Evolutionary conservation across 2,113 vertebrate species (phyloP).

Genomic region (Cricetomys ansorgei): DNA sequence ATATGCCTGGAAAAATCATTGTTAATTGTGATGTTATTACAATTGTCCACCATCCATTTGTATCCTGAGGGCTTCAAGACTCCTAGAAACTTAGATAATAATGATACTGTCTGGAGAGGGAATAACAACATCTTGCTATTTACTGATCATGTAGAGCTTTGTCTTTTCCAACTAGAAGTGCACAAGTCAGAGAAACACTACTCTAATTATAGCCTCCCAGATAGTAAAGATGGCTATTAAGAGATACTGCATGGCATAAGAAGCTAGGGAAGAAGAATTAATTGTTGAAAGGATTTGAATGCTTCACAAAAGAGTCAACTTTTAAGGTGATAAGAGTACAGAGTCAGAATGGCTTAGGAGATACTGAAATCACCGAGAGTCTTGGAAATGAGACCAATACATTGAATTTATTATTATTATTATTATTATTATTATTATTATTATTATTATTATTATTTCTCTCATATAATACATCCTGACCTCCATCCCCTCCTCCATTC

Average conservation of each 20-base stretch:
- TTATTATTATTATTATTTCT: too few relatives aligned
- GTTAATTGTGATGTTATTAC: neutral
- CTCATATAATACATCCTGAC: too few relatives aligned
- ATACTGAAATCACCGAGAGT: neutral
- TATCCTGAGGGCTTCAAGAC: neutral
- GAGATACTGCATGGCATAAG: neutral
- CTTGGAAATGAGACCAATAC: neutral
- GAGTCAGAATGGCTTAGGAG: neutral
- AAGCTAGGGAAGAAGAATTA: neutral
- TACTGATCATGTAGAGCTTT: neutral
- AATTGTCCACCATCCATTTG: neutral
- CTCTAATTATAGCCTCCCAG: neutral
- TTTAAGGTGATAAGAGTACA: neutral
- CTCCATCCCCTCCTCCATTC: too few relatives aligned
- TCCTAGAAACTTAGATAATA: neutral
- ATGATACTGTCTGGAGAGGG: neutral
- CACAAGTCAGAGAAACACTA: neutral
- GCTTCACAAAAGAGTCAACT: neutral
- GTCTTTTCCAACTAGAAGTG: neutral
- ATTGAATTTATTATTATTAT: too few relatives aligned
- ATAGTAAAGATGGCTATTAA: neutral
- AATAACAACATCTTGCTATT: neutral
- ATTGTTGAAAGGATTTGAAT: neutral
- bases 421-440: too few relatives aligned
- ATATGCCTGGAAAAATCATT: slow-evolving; percentile 39